Base-by-base conservation (phyloP, 2,888 invertebrate genomes). In the Entomobrya multifasciata region DNA sequence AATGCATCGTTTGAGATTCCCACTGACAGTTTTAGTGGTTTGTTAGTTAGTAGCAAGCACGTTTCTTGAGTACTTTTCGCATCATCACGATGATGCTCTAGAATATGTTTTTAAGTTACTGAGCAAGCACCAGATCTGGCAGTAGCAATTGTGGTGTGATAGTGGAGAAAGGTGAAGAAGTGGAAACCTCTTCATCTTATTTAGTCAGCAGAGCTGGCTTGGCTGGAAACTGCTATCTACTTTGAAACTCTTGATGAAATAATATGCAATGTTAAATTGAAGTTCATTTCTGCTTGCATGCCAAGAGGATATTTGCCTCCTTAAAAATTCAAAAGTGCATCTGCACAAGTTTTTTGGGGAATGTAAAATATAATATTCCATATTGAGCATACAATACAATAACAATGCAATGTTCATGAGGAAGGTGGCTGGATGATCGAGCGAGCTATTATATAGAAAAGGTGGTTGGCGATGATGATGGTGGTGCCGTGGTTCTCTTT, bases 311-410 rank as follows among this genome's bases (percentile, higher is more conserved):
- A 77, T 84, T 84, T 84, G 30, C 84, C 65, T 84, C 52, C 77
- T 84, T 67, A 84, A 84, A 84, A 84, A 84, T 84, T 84, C 84
- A 84, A 84, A 84, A 77, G 67, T 84, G 84, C 84, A 84, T 84
- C 84, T 67, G 67, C 47, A 41, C 72, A 81, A 72, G 20, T 55
- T 60, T 57, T 30, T 36, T n/a, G n/a, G n/a, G n/a, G n/a, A n/a
- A n/a, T n/a, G 25, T 70, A n/a, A 15, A 47, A 8, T 22, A 36
- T 30, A 65, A 65, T 62, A 62, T 13, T 55, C 17, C 20, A 20
- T 25, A 11, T 27, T 41, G 70, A 47, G 70, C 15, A 47, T 47
- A 49, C 44, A 25, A 62, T 15, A 47, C 55, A 52, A 11, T 65
- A 65, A 25, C 27, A n/a, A 81, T 70, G 44, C 70, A 70, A 55